These are phyloP conservation scores for Allophyes oxyacanthae DNA, from an alignment of 2,888 invertebrate genomes.

Conservation along the genomic window DNA sequence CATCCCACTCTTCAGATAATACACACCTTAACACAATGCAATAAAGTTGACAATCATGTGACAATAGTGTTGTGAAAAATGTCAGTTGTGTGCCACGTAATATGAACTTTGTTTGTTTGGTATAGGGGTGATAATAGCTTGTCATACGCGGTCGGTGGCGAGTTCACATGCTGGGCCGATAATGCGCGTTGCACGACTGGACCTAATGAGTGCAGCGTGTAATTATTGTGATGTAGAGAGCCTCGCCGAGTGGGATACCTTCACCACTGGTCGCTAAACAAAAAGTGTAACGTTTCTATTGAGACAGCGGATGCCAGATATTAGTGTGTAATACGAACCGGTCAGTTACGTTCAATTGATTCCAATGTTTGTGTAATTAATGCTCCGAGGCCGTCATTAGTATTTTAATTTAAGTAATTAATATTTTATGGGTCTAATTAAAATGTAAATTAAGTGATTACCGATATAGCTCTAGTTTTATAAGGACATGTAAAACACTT, in stretches of 20 bases:
- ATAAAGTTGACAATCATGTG: neutral
- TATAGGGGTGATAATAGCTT: neutral
- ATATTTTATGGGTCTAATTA: conserved; percentile 2
- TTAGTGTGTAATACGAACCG: neutral
- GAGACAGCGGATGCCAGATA: neutral
- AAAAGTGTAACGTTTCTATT: conserved; percentile 4
- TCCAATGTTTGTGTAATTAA: neutral
- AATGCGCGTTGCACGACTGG: conserved; percentile 39
- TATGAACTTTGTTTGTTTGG: conserved; percentile 2
- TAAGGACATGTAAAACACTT: too few species aligned
- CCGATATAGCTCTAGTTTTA: neutral
- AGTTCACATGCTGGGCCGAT: conserved; percentile 31
- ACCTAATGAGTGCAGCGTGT: conserved; percentile 37
- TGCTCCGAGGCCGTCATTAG: neutral
- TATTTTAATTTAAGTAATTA: conserved; percentile 1
- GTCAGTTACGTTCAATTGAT: neutral
- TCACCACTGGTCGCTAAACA: neutral
- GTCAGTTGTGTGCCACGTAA: conserved; percentile 2
- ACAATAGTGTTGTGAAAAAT: neutral
- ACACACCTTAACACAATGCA: neutral
- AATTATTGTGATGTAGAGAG: conserved; percentile 22
- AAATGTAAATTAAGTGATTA: conserved; percentile 6
- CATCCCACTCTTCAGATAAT: conserved; percentile 1
- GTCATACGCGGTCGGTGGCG: neutral
- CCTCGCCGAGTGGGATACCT: conserved; percentile 1